Conservation (phyloP, 2,113 vertebrate genomes). For the Labeo rohita region DNA sequence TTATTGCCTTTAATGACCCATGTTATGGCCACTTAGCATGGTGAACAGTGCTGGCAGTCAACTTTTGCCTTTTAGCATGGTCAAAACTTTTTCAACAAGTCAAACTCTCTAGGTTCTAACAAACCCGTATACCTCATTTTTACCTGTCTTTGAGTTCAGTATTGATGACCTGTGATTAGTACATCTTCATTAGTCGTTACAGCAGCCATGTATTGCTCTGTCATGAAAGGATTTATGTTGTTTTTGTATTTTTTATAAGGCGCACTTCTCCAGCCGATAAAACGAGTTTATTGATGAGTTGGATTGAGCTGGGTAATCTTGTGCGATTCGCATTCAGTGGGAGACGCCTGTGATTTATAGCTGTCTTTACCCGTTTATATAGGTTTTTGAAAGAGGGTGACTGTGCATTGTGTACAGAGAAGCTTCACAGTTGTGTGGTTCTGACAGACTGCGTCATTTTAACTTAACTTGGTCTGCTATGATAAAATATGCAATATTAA, state of each 20-base stretch:
- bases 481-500: background rate
- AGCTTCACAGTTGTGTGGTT: background rate
- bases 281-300: background rate
- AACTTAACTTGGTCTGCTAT: background rate
- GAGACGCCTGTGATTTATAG: background rate
- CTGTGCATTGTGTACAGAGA: background rate
- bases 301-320: background rate
- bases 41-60: background rate
- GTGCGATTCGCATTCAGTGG: background rate
- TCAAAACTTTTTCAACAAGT: background rate
- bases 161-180: background rate
- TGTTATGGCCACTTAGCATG: background rate
- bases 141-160: background rate
- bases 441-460: background rate
- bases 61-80: background rate
- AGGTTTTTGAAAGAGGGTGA: conserved; percentile 7
- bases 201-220: background rate
- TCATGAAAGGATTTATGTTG: conserved; percentile 9
- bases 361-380: background rate
- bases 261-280: background rate
- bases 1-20: background rate
- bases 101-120: background rate
- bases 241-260: conserved; percentile 8
- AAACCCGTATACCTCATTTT: background rate
- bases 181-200: background rate